Base-by-base conservation (phyloP, 1,140 invertebrate genomes). In the Dendrolimus punctatus region DNA sequence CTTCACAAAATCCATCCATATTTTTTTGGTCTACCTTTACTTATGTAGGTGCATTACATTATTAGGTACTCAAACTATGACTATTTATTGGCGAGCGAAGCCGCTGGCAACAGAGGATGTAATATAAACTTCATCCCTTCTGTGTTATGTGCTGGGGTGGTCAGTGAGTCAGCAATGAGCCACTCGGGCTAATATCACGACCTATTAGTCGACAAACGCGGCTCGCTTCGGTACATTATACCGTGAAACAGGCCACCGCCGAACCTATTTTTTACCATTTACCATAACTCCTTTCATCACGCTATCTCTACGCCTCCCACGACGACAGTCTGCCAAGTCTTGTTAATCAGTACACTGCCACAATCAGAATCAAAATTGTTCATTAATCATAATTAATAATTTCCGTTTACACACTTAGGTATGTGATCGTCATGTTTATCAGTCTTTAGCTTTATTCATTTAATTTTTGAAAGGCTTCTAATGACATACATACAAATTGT, bases 171-270 rank as follows among this genome's bases (percentile, higher is more conserved):
- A 73, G 79, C 81, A 66, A 50, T 23, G 46, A 51, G 40, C 51
- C 64, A 66, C 64, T 60, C 68, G 64, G 64, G 66, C 55, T 69
- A 84, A 84, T 81, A 84, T 68, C 78, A 76, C 71, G 77, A 75
- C 50, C 71, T 76, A 85, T 83, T 83, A 82, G 73, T 6, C 37
- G 54, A 82, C 75, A 80, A 82, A 73, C 58, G 64, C 54, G 64
- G 54, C 57, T 59, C 71, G 80, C 66, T 66, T 66, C 76, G 73
- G 64, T 62, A 53, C 59, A 55, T 85, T 81, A 80, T 67, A 74
- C 68, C 80, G 76, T 85, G 82, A 85, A 83, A 83, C 61, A 68
- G 81, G 76, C 81, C 81, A 82, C 82, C 78, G 64, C 55, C 64
- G 58, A 59, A 68, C 69, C 59, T 54, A 58, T 63, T 78, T 85